Percentiles rank a stretch among this genome's conserved stretches.
Evolutionary conservation across 2,113 vertebrate genomes (phyloP).

Genomic region (Poeciliopsis prolifica): DNA sequence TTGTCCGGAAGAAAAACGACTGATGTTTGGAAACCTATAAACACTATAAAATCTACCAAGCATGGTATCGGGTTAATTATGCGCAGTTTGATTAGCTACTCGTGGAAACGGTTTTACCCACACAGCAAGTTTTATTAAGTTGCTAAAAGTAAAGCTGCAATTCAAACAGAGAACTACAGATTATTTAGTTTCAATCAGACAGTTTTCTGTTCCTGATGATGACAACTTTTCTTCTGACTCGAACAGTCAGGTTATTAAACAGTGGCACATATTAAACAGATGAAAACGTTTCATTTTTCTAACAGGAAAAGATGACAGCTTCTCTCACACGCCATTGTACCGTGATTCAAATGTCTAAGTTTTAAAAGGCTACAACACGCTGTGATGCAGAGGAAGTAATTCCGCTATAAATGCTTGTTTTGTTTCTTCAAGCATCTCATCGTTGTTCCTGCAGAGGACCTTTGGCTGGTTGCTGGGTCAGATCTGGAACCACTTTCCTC

Average conservation of each 20-base stretch:
- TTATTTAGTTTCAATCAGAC: background rate
- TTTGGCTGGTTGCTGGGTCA: conserved; percentile 9
- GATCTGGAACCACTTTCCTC: conserved; percentile 64
- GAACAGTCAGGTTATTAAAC: too few relatives aligned
- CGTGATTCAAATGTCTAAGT: background rate
- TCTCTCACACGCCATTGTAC: background rate
- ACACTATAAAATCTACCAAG: background rate
- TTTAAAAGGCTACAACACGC: background rate
- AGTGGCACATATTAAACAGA: background rate
- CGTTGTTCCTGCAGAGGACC: conserved; percentile 2
- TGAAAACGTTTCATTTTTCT: background rate
- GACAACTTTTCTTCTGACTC: too few relatives aligned
- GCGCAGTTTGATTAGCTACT: background rate
- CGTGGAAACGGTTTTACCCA: background rate
- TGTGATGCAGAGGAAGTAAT: background rate
- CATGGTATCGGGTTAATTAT: background rate
- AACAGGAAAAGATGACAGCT: background rate
- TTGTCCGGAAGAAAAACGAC: too few relatives aligned
- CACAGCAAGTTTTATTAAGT: background rate
- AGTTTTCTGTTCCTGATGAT: too few relatives aligned
- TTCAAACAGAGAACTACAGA: too few relatives aligned
- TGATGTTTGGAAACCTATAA: background rate
- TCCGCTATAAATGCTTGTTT: background rate
- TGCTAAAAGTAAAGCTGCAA: too few relatives aligned
- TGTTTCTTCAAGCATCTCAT: background rate